Conservation (phyloP, 2,797 vertebrate genomes). For the Yasuhikotakia modesta region DNA sequence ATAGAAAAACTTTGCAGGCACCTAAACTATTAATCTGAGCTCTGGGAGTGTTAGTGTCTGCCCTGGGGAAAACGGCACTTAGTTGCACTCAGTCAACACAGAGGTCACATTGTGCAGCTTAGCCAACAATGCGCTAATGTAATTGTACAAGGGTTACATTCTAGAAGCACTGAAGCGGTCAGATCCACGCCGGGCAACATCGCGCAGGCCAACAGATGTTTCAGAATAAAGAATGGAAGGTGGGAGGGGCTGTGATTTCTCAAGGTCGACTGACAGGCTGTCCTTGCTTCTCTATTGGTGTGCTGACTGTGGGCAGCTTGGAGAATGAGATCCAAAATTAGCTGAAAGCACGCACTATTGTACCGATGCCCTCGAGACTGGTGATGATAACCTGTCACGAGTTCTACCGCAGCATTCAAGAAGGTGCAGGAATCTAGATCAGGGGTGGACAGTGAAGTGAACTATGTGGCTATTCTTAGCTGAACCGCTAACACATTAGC, state of each 20-base stretch:
- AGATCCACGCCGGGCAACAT: conserved; percentile 28
- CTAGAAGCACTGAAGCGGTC: conserved; percentile 47
- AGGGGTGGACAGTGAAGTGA: conserved; percentile 59
- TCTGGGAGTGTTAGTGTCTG: conserved; percentile 10
- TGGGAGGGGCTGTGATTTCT: conserved; percentile 45
- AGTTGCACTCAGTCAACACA: conserved; percentile 40
- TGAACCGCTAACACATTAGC: conserved; percentile 43
- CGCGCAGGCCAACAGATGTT: conserved; percentile 34
- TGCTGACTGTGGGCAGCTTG: conserved; percentile 58
- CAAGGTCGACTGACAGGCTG: conserved; percentile 50
- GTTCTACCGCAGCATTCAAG: conserved; percentile 57
- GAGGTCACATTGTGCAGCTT: conserved; percentile 45
- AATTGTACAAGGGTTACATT: conserved; percentile 58
- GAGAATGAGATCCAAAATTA: conserved; percentile 68
- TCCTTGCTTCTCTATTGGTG: conserved; percentile 41
- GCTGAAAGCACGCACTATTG: conserved; percentile 42
- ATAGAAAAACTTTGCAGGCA: not conserved
- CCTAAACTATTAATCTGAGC: not conserved
- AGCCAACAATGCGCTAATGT: conserved; percentile 53
- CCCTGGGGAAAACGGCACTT: conserved; percentile 6
- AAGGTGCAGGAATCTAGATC: conserved; percentile 50
- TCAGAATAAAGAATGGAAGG: conserved; percentile 57
- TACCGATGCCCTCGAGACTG: conserved; percentile 59
- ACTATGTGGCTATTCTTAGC: conserved; percentile 68
- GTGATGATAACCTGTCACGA: conserved; percentile 65